Base-by-base conservation (phyloP, 2,888 invertebrate genomes). In the Volucella inflata region DNA sequence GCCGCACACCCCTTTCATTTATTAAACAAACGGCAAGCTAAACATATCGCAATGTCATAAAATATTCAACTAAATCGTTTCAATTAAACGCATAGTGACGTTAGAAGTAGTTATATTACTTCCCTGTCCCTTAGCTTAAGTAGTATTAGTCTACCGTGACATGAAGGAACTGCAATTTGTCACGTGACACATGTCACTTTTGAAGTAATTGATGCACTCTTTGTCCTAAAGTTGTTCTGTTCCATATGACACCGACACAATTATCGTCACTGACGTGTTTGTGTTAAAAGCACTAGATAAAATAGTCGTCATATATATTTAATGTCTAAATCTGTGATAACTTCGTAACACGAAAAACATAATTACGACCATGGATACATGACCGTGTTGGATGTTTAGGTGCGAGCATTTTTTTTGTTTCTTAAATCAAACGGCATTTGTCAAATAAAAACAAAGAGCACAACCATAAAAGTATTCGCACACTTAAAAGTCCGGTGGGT, bases 151-250 rank as follows among this genome's bases (percentile, higher is more conserved):
- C 50, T 40, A 16, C 42, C 38, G 42, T 44, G 57, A 57, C 48
- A 48, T 42, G 53, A 59, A 59, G 46, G 64, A 77, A 72, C 21
- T 74, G 83, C 77, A 81, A 81, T 77, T 77, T 64, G 85, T 81
- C 85, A 85, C 81, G 85, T 85, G 85, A 85, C 81, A 81, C 67
- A 72, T 72, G 72, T 79, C 71, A 79, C 51, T 64, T 75, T 62
- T 48, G 60, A 74, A 44, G 57, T 74, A 79, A 84, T 75, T 79
- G 79, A 70, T 75, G 74, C 44, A 59, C 46, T 59, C 57, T 79
- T 78, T 38, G 42, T 64, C 60, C 38, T 14, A 11, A 38, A 57
- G n/a, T 2, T 38, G 2, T 10, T 8, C 11, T 38, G 4, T 10
- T 8, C 11, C 12, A 8, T 14, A 46, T 44, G 17, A 14, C 36